Conservation (phyloP, 2,888 invertebrate species). For the Agrochola circellaris region DNA sequence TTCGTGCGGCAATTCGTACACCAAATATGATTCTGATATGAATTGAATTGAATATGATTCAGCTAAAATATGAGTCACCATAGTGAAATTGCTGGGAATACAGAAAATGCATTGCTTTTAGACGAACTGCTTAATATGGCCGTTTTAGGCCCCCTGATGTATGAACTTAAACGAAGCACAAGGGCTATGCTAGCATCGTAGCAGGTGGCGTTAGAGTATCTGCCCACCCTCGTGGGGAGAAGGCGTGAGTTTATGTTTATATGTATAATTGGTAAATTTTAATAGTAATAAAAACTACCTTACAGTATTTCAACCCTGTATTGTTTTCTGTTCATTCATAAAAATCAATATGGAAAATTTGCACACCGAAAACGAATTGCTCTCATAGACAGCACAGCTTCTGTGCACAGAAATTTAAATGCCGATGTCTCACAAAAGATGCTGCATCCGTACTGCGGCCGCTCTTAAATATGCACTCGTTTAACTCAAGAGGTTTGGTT, state of each 20-base stretch:
- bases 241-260: background rate
- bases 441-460: slow-evolving; percentile 5
- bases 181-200: too few species aligned
- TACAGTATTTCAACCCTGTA: background rate
- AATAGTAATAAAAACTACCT: background rate
- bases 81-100: too few species aligned
- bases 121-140: too few species aligned
- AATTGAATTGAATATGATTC: too few species aligned
- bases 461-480: slow-evolving; percentile 49
- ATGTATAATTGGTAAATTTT: background rate
- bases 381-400: background rate
- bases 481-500: slow-evolving; percentile 14
- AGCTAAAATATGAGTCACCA: too few species aligned
- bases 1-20: too few species aligned
- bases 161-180: background rate
- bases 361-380: slow-evolving; percentile 5
- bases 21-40: too few species aligned
- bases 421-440: slow-evolving; percentile 14
- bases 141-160: too few species aligned
- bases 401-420: slow-evolving; percentile 34
- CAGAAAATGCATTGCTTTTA: too few species aligned
- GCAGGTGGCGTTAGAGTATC: background rate
- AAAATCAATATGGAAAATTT: background rate
- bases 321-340: background rate
- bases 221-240: background rate